A percentile compares a stretch with the other conserved stretches of the same genome.
Conservation (phyloP, 2,113 vertebrate species). For the Egretta garzetta region DNA sequence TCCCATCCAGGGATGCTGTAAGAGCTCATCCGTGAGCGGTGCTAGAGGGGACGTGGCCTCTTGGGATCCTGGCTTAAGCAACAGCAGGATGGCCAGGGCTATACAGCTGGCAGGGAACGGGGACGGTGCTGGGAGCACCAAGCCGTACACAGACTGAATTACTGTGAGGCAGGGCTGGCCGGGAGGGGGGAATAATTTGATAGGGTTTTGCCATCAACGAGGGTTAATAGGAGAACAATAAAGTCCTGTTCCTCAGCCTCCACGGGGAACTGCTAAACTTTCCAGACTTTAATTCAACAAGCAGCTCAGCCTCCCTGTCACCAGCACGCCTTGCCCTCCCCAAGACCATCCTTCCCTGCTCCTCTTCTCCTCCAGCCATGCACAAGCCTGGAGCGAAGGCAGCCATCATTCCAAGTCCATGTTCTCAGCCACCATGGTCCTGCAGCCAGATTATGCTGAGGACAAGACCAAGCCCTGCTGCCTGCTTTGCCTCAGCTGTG, state of each 20-base stretch:
- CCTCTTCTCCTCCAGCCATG: not conserved
- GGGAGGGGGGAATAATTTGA: not conserved
- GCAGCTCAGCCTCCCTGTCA: not conserved
- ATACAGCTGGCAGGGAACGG: not conserved
- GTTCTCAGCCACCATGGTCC: not conserved
- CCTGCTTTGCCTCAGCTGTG: not conserved
- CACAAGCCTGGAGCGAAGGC: not conserved
- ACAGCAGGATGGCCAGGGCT: not conserved
- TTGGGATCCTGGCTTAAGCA: not conserved
- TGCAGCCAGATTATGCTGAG: not conserved
- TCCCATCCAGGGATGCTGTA: not conserved
- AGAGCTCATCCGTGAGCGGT: fast-evolving
- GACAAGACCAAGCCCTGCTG: not conserved
- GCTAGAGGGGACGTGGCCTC: not conserved
- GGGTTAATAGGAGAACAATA: not conserved
- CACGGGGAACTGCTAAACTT: not conserved
- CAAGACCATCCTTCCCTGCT: not conserved
- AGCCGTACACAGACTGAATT: not conserved
- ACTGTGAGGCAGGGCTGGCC: not conserved
- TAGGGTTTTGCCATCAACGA: not conserved
- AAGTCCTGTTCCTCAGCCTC: not conserved
- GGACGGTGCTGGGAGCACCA: not conserved
- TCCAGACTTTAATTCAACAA: not conserved
- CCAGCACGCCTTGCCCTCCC: not conserved
- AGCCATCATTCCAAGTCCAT: not conserved